Conservation (phyloP, 2,113 vertebrate species). For the Neofelis nebulosa region DNA sequence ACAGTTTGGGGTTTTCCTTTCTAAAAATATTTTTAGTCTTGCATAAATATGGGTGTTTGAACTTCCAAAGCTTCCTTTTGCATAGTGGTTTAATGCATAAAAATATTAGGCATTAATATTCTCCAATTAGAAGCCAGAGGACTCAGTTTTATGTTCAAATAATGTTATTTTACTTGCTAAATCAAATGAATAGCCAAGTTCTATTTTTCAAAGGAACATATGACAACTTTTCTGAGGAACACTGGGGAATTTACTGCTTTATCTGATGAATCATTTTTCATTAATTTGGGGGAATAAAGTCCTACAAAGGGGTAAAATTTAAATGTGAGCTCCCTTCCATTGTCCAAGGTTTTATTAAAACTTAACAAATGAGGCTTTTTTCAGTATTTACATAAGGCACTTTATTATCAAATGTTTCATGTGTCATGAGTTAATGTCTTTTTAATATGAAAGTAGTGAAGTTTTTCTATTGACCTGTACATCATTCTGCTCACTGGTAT, state of each 20-base stretch:
- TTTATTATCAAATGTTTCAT: slow-evolving; percentile 36
- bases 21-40: neutral
- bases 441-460: slow-evolving; percentile 45
- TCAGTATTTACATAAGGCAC: slow-evolving; percentile 44
- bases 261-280: neutral
- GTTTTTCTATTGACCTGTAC: neutral
- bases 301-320: neutral
- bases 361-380: slow-evolving; percentile 29
- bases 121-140: neutral
- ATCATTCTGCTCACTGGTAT: slow-evolving; percentile 13
- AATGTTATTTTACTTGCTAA: slow-evolving; percentile 30
- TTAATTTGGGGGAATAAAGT: slow-evolving; percentile 5
- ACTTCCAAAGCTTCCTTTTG: neutral
- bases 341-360: slow-evolving; percentile 51
- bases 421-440: slow-evolving; percentile 18
- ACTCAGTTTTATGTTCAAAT: neutral
- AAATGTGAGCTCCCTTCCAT: neutral
- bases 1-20: neutral
- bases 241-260: neutral
- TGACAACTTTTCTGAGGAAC: neutral
- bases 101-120: neutral
- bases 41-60: neutral
- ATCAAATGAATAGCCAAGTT: slow-evolving; percentile 29
- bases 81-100: neutral
- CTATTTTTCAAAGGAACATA: neutral